Evolutionary conservation across 2,888 invertebrate species (phyloP).

Genomic region (Campopleginae sp.): DNA sequence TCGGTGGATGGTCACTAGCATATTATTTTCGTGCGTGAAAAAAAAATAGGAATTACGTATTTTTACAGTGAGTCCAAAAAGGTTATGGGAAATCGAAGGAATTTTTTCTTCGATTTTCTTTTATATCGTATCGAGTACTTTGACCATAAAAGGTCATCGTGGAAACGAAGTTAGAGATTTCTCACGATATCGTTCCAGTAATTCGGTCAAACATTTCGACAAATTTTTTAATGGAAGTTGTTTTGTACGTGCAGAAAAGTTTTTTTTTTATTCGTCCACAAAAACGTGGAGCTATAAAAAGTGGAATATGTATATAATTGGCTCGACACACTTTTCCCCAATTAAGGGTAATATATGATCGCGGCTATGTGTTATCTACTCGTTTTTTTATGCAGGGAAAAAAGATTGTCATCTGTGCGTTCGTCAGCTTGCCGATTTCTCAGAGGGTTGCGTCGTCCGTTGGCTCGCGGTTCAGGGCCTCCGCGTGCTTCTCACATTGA

Average conservation of each 20-base stretch:
- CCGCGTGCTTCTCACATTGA: slow-evolving; percentile 33
- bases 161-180: neutral
- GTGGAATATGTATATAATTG: neutral
- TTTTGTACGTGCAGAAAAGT: neutral
- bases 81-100: neutral
- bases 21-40: neutral
- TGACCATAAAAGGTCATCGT: neutral
- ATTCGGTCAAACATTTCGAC: neutral
- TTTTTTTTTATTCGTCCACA: neutral
- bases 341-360: neutral
- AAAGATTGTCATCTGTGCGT: slow-evolving; percentile 42
- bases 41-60: slow-evolving; percentile 1
- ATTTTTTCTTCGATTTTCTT: neutral
- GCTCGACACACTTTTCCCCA: slow-evolving; percentile 9
- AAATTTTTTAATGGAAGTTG: neutral
- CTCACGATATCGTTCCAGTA: neutral
- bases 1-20: slow-evolving; percentile 12
- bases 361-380: neutral
- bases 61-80: neutral
- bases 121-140: neutral
- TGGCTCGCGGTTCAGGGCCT: slow-evolving; percentile 73
- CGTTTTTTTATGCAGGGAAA: neutral
- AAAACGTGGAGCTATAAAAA: neutral
- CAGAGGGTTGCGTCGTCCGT: slow-evolving; percentile 63
- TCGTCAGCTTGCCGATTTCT: slow-evolving; percentile 32